A percentile compares a stretch with the other conserved stretches of the same genome.
Conservation (phyloP, 1,140 invertebrate genomes). For the Phortica variegata region DNA sequence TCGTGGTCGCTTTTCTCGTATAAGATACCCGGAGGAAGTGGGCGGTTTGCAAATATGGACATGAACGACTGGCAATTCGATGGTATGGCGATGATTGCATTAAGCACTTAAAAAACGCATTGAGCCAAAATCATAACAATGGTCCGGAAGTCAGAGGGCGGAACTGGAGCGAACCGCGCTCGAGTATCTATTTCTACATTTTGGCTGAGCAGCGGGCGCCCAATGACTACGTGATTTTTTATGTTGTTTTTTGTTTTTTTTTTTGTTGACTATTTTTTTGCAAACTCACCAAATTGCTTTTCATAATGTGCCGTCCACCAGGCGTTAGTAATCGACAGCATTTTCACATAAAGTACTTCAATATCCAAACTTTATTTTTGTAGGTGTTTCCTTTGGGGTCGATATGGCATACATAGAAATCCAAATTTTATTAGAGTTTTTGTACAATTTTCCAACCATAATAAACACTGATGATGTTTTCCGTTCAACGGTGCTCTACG, state of each 20-base stretch:
- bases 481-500: background rate
- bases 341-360: background rate
- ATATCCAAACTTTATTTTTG: conserved; percentile 1
- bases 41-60: conserved; percentile 49
- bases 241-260: background rate
- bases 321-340: too few relatives aligned
- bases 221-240: conserved; percentile 34
- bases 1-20: too few relatives aligned
- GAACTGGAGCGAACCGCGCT: conserved; percentile 43
- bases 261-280: conserved; percentile 24
- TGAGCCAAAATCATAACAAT: conserved; percentile 24
- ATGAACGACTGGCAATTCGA: conserved; percentile 28
- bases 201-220: background rate
- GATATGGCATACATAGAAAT: conserved; percentile 40
- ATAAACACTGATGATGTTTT: background rate
- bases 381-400: conserved; percentile 39
- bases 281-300: conserved; percentile 38
- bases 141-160: conserved; percentile 48
- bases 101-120: conserved; percentile 16
- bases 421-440: conserved; percentile 1
- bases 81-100: conserved; percentile 1
- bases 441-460: background rate
- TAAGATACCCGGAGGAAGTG: conserved; percentile 15
- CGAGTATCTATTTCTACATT: background rate
- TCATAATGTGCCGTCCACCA: background rate